Evolutionary conservation across 2,113 vertebrate genomes (phyloP), one percentile per base, ranked within the genome.

Genomic region (Sebastes fasciatus): DNA sequence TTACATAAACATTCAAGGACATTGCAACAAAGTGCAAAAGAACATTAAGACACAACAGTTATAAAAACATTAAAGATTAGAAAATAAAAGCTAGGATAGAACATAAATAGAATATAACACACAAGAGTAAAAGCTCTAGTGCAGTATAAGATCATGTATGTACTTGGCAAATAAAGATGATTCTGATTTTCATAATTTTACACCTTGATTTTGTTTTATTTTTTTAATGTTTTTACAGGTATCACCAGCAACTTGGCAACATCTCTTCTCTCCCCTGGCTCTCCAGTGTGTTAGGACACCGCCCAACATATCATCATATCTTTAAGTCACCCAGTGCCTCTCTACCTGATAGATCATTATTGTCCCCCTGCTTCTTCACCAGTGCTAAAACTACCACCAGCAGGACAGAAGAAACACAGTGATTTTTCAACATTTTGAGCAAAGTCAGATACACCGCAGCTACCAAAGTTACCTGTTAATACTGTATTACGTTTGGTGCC

Each of bases 251-350:
- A 75, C 77, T 75, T 90, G 88, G 74, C 74, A 88, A 75, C 89
- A 82, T 83, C 78, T 86, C 89, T 90, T 92, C 93, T 95, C 95
- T 94, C 95, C 94, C 94, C 94, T 93, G 87, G 93, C 90, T 93
- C 87, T 87, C 64, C 84, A 79, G 65, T 86, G 86, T 89, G 66
- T n/a, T 68, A 88, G 79, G 85, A 92, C 84, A 82, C 68, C 14
- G 8, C 74, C 83, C 8, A 70, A 82, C 45, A 48, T 4, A 65
- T 23, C n/a, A 77, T 81, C 86, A 90, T 83, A 90, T 89, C 70
- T 67, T 40, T 51, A 81, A 85, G 66, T 84, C 90, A 91, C 91
- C 65, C 26, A 76, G 94, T 94, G 94, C 90, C 93, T 94, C 89
- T 78, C 51, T 52, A 70, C 62, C 74, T 69, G 69, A 80, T 63